Base-by-base conservation (phyloP, 1,140 invertebrate species). In the Neoseiulus cucumeris region DNA sequence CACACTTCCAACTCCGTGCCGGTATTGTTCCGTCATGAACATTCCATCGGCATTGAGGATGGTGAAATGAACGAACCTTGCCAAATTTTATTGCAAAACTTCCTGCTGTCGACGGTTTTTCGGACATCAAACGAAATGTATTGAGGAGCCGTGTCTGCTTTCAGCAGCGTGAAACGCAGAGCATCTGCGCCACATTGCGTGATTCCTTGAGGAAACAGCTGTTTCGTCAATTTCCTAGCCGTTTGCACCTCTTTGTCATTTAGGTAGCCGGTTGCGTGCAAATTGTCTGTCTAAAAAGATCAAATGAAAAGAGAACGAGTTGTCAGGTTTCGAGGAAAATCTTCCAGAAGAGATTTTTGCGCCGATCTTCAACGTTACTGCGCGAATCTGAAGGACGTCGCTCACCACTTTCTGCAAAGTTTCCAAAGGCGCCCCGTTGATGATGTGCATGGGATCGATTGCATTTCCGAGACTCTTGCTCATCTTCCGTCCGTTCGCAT, bases 61-160 rank as follows among this genome's bases (percentile, higher is more conserved):
- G n/a, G n/a, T n/a, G n/a, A 39, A 4, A 9, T 39, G 33, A 39
- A 39, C 33, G 4, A 39, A 0, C 94, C 95, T 78, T 99, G 98
- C 96, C 96, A 99, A 29, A 99, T 79, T 75, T 99, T 99, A 78
- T 99, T 99, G 76, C 95, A 98, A 82, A 99, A 99, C 77, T 94
- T 93, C 69, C 92, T 80, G 74, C 98, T 98, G 12, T 93, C 94
- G 75, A 93, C 91, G 14, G 98, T 90, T 67, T 94, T 83, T 55
- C 92, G 79, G 65, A 99, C 96, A 78, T 99, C 93, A 72, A 97
- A 81, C 80, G 96, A 96, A 69, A 97, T 89, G 73, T 96, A 91
- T 17, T 91, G 25, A 25, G 4, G 90, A 79, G 93, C 87, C 12
- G 85, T 85, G 71, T 93, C 92, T 70, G 90, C 88, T 20, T 91